Evolutionary conservation across 2,113 vertebrate genomes (phyloP).

Genomic region (Casuarius casuarius): DNA sequence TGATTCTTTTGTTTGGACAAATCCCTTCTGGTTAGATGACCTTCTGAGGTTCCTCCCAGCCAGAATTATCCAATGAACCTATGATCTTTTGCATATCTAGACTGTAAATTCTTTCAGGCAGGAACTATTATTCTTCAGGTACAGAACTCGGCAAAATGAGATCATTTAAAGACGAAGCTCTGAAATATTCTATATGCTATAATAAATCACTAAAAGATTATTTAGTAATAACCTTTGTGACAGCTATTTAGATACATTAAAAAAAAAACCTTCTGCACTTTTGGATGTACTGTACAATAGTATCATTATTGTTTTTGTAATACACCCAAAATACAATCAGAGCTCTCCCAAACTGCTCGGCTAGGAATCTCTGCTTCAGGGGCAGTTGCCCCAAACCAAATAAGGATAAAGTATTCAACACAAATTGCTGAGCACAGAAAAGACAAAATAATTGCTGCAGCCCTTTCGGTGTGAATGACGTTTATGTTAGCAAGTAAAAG

Average conservation of each 20-base stretch:
- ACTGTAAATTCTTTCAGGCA: not conserved
- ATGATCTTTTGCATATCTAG: not conserved
- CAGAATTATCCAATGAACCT: not conserved
- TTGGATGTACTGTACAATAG: not conserved
- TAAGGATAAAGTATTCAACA: not conserved
- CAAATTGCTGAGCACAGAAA: not conserved
- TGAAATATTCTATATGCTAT: not conserved
- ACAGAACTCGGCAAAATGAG: not conserved
- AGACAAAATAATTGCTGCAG: constrained; percentile 5
- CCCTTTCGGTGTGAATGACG: accelerated
- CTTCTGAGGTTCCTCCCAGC: not conserved
- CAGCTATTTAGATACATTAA: not conserved
- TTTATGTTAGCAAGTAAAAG: not conserved
- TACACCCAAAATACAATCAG: not conserved
- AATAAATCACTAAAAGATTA: not conserved
- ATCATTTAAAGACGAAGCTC: not conserved
- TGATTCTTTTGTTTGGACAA: not conserved
- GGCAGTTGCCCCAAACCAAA: not conserved
- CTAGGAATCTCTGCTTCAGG: not conserved
- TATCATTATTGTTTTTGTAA: not conserved
- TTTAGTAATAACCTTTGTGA: not conserved
- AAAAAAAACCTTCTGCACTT: not conserved
- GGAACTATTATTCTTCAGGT: not conserved
- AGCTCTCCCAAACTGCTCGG: not conserved
- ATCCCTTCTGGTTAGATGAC: not conserved